Evolutionary conservation across 2,888 invertebrate genomes (phyloP), one percentile per base, ranked within the genome.

Genomic region (Branchipolynoe longqiensis): DNA sequence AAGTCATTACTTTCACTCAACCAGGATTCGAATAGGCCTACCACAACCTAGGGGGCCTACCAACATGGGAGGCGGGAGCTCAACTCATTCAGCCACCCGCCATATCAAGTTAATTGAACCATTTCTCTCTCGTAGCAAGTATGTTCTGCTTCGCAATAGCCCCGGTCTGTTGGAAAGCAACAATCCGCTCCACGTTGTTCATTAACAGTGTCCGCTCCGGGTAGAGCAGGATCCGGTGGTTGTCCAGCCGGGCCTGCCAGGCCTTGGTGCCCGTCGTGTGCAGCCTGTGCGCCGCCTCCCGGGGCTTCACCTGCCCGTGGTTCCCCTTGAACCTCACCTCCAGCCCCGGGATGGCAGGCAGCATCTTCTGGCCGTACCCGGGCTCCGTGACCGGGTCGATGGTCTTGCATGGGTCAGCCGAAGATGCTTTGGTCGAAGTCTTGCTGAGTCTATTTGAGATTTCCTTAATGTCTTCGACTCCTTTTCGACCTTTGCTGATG

Each of bases 81-180:
- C n/a, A n/a, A n/a, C n/a, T n/a, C n/a, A n/a, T n/a, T n/a, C n/a
- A n/a, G n/a, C n/a, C n/a, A n/a, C n/a, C n/a, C n/a, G n/a, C n/a
- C n/a, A n/a, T n/a, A n/a, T n/a, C n/a, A n/a, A n/a, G n/a, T 28
- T 78, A 88, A 33, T 88, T 88, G 83, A 33, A 88, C 88, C 88
- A 88, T 54, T 88, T 88, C 64, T 88, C 88, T 38, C 88, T 48
- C n/a, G 88, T 31, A 22, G 78, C 81, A 18, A 88, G 81, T 8
- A 78, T 74, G 4, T 64, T 85, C 58, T 88, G 88, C 36, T 73
- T 87, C 25, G 82, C 88, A 0, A 86, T 62, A 18, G 82, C 40
- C 36, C 88, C 88, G 3, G 73, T 82, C 28, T 86, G 83, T 56
- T 88, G 88, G 82, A 74, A 88, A 22, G 48, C 64, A 28, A 64